These are phyloP conservation scores for Thumatha senex DNA, from an alignment of 2,888 invertebrate genomes.

Conservation along the genomic window DNA sequence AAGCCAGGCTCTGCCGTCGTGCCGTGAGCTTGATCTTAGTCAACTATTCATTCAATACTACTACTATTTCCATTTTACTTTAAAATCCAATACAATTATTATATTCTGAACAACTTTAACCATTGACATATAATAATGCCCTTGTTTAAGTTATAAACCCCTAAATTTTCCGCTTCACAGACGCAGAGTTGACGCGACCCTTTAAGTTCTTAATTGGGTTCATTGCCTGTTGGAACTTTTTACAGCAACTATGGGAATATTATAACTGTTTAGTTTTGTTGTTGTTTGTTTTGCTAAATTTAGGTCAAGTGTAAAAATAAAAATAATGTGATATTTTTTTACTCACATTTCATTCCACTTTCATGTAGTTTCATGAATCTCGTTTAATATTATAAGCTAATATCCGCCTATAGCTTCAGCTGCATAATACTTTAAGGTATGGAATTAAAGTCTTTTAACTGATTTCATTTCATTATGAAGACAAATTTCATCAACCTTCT, in stretches of 20 bases:
- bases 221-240: conserved; percentile 47
- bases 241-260: conserved; percentile 34
- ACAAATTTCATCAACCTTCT: too few relatives aligned
- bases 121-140: conserved; percentile 35
- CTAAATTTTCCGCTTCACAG: conserved; percentile 44
- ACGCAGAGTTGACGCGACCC: conserved; percentile 40
- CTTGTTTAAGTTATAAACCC: conserved; percentile 32
- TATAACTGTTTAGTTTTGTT: conserved; percentile 24
- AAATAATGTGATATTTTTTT: background rate
- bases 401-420: too few relatives aligned
- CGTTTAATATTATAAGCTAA: too few relatives aligned
- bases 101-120: conserved; percentile 22
- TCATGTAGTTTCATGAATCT: too few relatives aligned
- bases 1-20: too few relatives aligned
- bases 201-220: conserved; percentile 58
- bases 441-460: too few relatives aligned
- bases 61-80: too few relatives aligned
- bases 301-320: background rate
- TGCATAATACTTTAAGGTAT: too few relatives aligned
- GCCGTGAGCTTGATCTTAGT: too few relatives aligned
- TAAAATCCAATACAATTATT: conserved; percentile 13
- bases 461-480: too few relatives aligned
- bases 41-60: too few relatives aligned
- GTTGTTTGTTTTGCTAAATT: background rate
- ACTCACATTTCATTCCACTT: too few relatives aligned